Evolutionary conservation across 2,888 invertebrate species (phyloP).

Genomic region (Julus scandinavius): DNA sequence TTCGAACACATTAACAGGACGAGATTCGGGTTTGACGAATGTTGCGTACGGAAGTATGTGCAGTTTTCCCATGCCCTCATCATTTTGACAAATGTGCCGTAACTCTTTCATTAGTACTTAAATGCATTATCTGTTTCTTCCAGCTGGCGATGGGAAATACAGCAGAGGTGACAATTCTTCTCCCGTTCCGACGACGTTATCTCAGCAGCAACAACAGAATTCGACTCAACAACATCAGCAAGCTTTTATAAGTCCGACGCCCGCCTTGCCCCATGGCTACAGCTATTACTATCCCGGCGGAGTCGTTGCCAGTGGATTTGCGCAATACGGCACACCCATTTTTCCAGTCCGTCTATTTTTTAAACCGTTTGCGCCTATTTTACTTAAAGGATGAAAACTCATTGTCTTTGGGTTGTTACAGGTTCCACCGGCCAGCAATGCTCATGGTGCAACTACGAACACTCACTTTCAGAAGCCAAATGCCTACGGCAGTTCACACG

Average conservation of each 20-base stretch:
- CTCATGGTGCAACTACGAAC: slow-evolving; percentile 74
- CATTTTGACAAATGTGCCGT: background rate
- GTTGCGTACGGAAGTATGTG: slow-evolving; percentile 63
- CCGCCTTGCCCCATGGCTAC: slow-evolving; percentile 77
- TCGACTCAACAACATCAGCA: slow-evolving; percentile 70
- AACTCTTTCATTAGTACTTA: background rate
- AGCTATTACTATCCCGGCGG: slow-evolving; percentile 78
- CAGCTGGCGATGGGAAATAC: slow-evolving; percentile 64
- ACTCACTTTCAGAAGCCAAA: slow-evolving; percentile 73
- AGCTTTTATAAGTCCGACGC: slow-evolving; percentile 70
- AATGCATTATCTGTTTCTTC: background rate
- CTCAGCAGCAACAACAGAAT: slow-evolving; percentile 73
- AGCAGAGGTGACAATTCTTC: slow-evolving; percentile 83
- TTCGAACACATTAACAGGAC: slow-evolving; percentile 76
- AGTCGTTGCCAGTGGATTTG: slow-evolving; percentile 72
- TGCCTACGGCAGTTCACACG: slow-evolving; percentile 60
- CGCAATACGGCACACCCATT: slow-evolving; percentile 71
- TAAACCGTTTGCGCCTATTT: background rate
- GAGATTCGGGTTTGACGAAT: slow-evolving; percentile 72
- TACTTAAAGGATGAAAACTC: background rate
- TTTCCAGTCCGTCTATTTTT: slow-evolving; percentile 62
- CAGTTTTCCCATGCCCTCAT: background rate
- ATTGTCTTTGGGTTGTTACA: slow-evolving; percentile 64
- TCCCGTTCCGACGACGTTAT: slow-evolving; percentile 80
- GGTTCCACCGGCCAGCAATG: slow-evolving; percentile 79